phyloP scores from a whole-genome alignment of 1,140 invertebrate species.

The Rhagoletis pomonella region DNA sequence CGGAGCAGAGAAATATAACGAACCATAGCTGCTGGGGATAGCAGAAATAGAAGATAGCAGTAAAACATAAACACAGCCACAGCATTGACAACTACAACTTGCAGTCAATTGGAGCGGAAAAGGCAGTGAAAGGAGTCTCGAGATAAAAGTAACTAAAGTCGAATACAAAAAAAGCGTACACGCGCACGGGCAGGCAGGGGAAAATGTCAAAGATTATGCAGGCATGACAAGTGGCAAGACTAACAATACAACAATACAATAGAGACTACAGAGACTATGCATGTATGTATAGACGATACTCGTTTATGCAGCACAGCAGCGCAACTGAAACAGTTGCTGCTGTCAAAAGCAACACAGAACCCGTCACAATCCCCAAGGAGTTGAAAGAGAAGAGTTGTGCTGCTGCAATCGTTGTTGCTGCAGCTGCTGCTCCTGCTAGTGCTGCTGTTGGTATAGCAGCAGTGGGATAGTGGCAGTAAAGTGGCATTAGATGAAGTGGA shows the following conservation, averaged over 20 bases:
- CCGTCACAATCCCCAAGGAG: not conserved
- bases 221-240: slow-evolving; percentile 26
- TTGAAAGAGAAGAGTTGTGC: not conserved
- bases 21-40: not conserved
- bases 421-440: no score
- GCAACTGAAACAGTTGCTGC: not conserved
- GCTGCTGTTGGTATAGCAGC: not conserved
- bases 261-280: no score
- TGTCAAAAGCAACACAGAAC: not conserved
- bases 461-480: not conserved
- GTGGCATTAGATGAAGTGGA: slow-evolving; percentile 51
- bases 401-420: not conserved
- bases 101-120: not conserved
- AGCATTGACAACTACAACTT: slow-evolving; percentile 3
- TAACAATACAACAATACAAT: not conserved
- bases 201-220: not conserved
- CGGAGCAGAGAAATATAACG: not conserved
- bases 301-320: not conserved
- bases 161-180: not conserved
- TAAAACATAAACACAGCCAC: not conserved
- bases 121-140: not conserved
- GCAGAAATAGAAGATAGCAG: not conserved
- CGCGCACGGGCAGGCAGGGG: no score
- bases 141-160: not conserved
- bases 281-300: no score